Conservation (phyloP, 1,140 invertebrate species). For the Platyscapa corneri region DNA sequence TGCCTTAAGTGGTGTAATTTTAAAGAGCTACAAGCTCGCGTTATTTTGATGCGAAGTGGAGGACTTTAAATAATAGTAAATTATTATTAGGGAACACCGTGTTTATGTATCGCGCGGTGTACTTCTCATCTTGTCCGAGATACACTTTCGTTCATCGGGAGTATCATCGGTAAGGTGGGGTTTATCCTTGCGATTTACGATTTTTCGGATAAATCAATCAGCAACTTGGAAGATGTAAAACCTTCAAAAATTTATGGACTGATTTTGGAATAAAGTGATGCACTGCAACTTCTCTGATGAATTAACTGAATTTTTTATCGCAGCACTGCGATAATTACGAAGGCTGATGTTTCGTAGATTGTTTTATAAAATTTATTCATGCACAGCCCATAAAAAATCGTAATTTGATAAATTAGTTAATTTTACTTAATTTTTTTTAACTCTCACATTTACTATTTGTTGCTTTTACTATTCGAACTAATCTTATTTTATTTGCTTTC, state of each 20-base stretch:
- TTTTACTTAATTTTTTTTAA: background rate
- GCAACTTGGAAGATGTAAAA: background rate
- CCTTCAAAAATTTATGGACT: background rate
- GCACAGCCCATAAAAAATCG: background rate
- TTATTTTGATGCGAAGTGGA: conserved; percentile 16
- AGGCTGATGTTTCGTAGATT: background rate
- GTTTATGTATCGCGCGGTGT: background rate
- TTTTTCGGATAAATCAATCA: background rate
- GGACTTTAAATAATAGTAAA: conserved; percentile 44
- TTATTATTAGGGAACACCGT: conserved; percentile 17
- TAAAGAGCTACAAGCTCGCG: conserved; percentile 44
- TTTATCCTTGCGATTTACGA: background rate
- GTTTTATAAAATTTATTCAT: background rate
- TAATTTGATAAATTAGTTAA: background rate
- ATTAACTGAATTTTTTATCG: too few relatives aligned
- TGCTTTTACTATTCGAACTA: background rate
- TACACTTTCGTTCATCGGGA: background rate
- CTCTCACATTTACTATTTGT: background rate
- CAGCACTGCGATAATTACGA: too few relatives aligned
- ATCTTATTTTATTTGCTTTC: background rate
- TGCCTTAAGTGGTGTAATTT: conserved; percentile 44
- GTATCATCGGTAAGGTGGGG: background rate
- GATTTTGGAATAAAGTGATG: background rate
- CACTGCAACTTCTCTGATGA: background rate
- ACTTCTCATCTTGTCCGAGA: background rate